Evolutionary conservation across 1,140 invertebrate species (phyloP).

Genomic region (Drosophila quadrilineata): DNA sequence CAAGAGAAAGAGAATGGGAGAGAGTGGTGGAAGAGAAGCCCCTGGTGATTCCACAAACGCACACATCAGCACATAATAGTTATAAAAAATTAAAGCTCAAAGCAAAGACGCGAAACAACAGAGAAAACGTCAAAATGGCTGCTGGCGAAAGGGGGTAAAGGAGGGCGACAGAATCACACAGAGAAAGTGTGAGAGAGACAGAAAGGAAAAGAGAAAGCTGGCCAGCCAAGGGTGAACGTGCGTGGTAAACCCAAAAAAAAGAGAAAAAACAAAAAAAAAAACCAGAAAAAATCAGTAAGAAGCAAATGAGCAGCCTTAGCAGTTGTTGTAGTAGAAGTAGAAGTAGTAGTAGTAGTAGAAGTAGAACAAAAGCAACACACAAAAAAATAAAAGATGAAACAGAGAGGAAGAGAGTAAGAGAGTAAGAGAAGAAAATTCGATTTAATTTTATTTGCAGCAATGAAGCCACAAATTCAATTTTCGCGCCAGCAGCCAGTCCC

Average conservation of each 20-base stretch:
- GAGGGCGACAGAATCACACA: constrained; percentile 24
- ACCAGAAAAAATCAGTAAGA: constrained; percentile 27
- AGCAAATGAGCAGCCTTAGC: constrained; percentile 9
- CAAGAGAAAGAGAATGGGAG: not conserved
- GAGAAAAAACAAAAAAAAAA: no score
- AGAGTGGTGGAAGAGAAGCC: not conserved
- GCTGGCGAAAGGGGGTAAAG: constrained; percentile 9
- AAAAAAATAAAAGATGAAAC: constrained; percentile 8
- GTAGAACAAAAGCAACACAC: not conserved
- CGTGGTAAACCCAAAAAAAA: constrained; percentile 8
- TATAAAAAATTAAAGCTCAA: constrained; percentile 69
- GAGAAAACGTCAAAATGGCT: no score
- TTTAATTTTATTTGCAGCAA: constrained; percentile 81
- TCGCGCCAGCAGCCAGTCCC: constrained; percentile 52
- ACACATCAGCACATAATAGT: constrained; percentile 75
- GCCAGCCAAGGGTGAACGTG: not conserved
- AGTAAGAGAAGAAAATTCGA: constrained; percentile 57
- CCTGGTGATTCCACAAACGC: constrained; percentile 41
- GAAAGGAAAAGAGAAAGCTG: not conserved
- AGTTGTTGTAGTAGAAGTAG: no score
- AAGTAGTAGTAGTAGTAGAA: constrained; percentile 8
- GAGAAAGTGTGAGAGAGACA: not conserved
- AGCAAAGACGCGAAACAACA: constrained; percentile 45
- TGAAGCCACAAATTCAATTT: constrained; percentile 81
- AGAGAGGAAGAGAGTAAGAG: not conserved